These are phyloP conservation scores for Fulmarus glacialis DNA, from an alignment of 2,113 vertebrate genomes.

Conservation along the genomic window DNA sequence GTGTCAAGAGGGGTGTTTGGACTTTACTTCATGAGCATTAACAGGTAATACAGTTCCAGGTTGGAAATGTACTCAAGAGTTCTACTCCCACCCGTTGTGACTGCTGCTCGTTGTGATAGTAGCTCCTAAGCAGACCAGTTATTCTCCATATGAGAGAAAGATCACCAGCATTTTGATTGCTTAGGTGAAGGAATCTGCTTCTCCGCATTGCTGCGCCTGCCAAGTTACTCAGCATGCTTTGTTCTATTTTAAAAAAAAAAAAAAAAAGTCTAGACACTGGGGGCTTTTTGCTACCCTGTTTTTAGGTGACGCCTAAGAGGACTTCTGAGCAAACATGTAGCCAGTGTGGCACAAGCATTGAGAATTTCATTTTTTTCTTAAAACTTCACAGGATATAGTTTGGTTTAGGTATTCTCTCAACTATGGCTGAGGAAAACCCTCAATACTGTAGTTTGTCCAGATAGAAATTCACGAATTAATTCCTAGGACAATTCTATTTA, in stretches of 20 bases:
- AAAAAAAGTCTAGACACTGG: too few species aligned
- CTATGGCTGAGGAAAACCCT: neutral
- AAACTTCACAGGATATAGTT: neutral
- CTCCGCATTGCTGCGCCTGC: neutral
- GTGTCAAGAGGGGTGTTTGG: neutral
- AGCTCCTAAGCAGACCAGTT: neutral
- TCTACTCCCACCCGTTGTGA: accelerated
- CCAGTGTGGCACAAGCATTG: neutral
- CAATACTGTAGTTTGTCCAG: neutral
- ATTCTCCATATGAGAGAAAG: neutral
- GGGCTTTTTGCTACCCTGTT: neutral
- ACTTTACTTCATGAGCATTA: accelerated
- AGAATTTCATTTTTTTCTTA: neutral
- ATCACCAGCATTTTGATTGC: neutral
- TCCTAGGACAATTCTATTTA: neutral
- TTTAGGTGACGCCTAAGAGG: neutral
- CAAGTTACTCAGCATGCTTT: neutral
- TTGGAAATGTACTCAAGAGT: neutral
- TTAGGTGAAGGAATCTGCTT: neutral
- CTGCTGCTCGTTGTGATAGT: neutral
- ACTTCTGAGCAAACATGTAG: neutral
- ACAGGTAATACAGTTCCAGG: neutral
- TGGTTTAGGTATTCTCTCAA: neutral
- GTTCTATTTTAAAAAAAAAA: neutral
- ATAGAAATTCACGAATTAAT: neutral